phyloP scores from a whole-genome alignment of 2,113 vertebrate genomes.

The Neolamprologus falcicula region DNA sequence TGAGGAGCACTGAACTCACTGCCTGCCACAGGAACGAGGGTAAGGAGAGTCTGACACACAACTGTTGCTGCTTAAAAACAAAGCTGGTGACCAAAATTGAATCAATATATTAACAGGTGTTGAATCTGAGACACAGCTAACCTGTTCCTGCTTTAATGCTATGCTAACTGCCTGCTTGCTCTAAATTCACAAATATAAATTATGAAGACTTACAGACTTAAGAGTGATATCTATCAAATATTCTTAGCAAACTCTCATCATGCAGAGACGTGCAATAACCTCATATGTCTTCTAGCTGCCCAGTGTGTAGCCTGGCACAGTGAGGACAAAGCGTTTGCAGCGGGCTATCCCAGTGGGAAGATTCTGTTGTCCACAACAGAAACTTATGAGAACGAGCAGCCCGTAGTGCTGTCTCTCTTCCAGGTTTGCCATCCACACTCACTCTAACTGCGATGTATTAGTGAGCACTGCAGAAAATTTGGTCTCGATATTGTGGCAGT shows the following conservation, averaged over 20 bases:
- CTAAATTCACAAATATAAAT: neutral
- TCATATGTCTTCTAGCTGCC: slow-evolving; percentile 49
- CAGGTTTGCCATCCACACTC: slow-evolving; percentile 52
- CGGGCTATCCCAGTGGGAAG: slow-evolving; percentile 73
- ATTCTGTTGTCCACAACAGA: slow-evolving; percentile 65
- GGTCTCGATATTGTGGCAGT: neutral
- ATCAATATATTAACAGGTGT: neutral
- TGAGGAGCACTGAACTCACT: slow-evolving; percentile 61
- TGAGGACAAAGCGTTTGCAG: slow-evolving; percentile 71
- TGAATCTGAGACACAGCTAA: neutral
- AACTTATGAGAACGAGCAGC: slow-evolving; percentile 57
- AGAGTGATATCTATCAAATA: neutral
- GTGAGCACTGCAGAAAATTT: neutral
- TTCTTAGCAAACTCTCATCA: neutral
- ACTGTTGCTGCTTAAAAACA: neutral
- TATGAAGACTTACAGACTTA: neutral
- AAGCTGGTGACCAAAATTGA: neutral
- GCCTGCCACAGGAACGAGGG: slow-evolving; percentile 71
- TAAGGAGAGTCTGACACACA: neutral
- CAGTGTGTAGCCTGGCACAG: slow-evolving; percentile 76
- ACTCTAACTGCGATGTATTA: neutral
- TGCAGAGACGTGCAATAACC: neutral
- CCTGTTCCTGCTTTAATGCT: neutral
- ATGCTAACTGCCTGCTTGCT: neutral
- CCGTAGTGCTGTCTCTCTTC: slow-evolving; percentile 65